Evolutionary conservation across 2,888 invertebrate genomes (phyloP).

Genomic region (Polietes domitor): DNA sequence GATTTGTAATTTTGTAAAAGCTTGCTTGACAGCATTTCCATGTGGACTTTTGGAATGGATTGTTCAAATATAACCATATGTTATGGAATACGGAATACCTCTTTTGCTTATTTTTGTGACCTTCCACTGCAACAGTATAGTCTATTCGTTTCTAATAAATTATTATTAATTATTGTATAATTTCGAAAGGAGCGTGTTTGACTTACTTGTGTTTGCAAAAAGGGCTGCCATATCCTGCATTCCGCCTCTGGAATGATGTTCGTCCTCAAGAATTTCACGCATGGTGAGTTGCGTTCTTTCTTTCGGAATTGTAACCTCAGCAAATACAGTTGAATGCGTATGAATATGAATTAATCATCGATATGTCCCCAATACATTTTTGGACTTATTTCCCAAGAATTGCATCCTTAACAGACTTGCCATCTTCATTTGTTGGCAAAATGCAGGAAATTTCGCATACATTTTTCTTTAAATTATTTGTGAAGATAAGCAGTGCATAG

Average conservation of each 20-base stretch:
- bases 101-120: too few relatives aligned
- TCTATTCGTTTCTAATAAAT: too few relatives aligned
- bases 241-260: neutral
- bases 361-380: slow-evolving; percentile 69
- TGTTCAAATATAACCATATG: too few relatives aligned
- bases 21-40: too few relatives aligned
- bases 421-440: slow-evolving; percentile 55
- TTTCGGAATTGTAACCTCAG: slow-evolving; percentile 31
- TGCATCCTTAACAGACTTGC: slow-evolving; percentile 57
- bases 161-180: too few relatives aligned
- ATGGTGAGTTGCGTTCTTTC: slow-evolving; percentile 35
- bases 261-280: slow-evolving; percentile 50
- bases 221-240: neutral
- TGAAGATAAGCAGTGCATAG: slow-evolving; percentile 40
- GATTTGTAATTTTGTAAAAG: too few relatives aligned
- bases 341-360: slow-evolving; percentile 74
- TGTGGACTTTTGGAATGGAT: too few relatives aligned
- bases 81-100: too few relatives aligned
- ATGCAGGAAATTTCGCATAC: slow-evolving; percentile 45
- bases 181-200: too few relatives aligned
- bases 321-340: slow-evolving; percentile 52
- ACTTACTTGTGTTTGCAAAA: too few relatives aligned
- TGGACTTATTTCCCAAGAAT: neutral
- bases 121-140: too few relatives aligned
- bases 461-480: slow-evolving; percentile 57